Conservation (phyloP, 1,140 invertebrate species). For the Mamestra configurata region DNA sequence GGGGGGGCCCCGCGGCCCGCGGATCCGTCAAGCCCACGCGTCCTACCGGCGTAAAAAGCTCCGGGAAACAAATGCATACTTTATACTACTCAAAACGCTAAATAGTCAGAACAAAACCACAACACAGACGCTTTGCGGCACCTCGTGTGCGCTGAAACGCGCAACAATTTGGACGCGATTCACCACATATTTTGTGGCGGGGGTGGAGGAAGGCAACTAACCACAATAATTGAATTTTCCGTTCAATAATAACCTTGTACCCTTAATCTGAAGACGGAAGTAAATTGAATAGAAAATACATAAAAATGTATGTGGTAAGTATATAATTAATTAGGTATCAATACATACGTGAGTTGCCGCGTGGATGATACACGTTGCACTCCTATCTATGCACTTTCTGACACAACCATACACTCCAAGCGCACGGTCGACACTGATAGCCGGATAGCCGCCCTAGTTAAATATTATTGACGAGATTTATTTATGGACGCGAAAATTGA, state of each 20-base stretch:
- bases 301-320: neutral
- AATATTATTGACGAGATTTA: slow-evolving; percentile 44
- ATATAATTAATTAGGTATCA: neutral
- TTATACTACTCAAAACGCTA: slow-evolving; percentile 25
- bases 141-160: slow-evolving; percentile 11
- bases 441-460: slow-evolving; percentile 37
- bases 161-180: neutral
- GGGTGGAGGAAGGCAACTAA: neutral
- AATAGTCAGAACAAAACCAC: slow-evolving; percentile 34
- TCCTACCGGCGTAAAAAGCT: neutral
- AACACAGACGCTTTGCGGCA: slow-evolving; percentile 26
- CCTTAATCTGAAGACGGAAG: neutral
- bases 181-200: slow-evolving; percentile 8
- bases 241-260: slow-evolving; percentile 14
- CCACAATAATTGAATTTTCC: slow-evolving; percentile 12
- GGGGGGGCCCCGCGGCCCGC: neutral
- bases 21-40: slow-evolving; percentile 28
- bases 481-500: slow-evolving; percentile 16
- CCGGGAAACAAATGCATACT: slow-evolving; percentile 4
- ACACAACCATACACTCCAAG: slow-evolving; percentile 39
- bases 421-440: slow-evolving; percentile 38
- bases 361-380: neutral
- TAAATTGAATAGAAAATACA: neutral
- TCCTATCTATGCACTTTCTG: slow-evolving; percentile 18
- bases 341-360: slow-evolving; percentile 1